Conservation (phyloP, 2,888 invertebrate species). For the Drosophila paranaensis region DNA sequence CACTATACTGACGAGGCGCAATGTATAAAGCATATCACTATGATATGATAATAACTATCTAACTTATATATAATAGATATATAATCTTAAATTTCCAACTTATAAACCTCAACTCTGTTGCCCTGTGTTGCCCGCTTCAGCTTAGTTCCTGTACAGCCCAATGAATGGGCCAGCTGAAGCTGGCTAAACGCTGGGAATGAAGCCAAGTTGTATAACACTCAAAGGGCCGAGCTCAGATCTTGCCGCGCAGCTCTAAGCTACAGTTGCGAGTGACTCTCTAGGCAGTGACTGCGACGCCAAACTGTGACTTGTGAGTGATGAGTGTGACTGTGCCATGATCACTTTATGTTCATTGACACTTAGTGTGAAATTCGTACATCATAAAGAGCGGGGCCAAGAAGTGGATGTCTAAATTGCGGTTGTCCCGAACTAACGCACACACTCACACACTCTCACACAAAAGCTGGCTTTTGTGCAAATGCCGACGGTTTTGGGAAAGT, state of each 20-base stretch:
- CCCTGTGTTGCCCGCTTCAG: conserved; percentile 8
- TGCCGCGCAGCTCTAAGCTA: conserved; percentile 33
- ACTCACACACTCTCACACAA: conserved; percentile 47
- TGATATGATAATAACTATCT: too few species aligned
- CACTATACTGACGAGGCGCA: too few species aligned
- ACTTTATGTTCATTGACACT: conserved; percentile 80
- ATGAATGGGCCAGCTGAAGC: conserved; percentile 29
- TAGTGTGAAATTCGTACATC: conserved; percentile 76
- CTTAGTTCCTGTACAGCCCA: conserved; percentile 7
- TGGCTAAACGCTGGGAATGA: conserved; percentile 41
- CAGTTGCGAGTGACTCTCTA: neutral
- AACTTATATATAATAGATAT: too few species aligned
- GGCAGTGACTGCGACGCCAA: neutral
- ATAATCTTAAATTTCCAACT: too few species aligned
- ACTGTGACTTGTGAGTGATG: conserved; percentile 8
- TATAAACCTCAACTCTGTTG: neutral
- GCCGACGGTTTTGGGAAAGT: conserved; percentile 60
- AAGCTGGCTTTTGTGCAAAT: conserved; percentile 69
- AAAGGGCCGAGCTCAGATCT: conserved; percentile 39
- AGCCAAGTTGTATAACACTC: conserved; percentile 54
- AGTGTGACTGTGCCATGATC: conserved; percentile 59
- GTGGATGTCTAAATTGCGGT: conserved; percentile 69
- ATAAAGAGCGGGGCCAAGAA: conserved; percentile 57
- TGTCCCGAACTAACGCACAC: conserved; percentile 27
- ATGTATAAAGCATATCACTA: too few species aligned